A percentile compares a stretch with the other conserved stretches of the same genome.
These are phyloP conservation scores for Trichopoda pennipes DNA, from an alignment of 2,888 invertebrate genomes.

Conservation along the genomic window DNA sequence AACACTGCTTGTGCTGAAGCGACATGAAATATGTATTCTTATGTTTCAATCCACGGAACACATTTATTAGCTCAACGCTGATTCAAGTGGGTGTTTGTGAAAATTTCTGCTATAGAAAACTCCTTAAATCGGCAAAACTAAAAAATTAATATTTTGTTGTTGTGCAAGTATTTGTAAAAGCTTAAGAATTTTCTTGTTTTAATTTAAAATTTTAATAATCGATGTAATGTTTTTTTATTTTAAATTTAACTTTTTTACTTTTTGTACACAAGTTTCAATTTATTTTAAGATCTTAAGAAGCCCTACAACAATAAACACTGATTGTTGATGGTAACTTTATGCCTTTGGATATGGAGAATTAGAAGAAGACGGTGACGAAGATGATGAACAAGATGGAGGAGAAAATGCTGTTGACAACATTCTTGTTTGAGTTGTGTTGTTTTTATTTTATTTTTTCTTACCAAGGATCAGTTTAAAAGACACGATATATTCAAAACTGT, in stretches of 20 bases:
- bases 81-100: slow-evolving; percentile 11
- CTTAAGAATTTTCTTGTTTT: background rate
- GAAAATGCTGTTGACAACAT: slow-evolving; percentile 30
- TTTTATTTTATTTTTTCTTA: background rate
- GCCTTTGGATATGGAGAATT: slow-evolving; percentile 37
- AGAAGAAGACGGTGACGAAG: slow-evolving; percentile 10
- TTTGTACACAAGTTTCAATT: slow-evolving; percentile 18
- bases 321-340: slow-evolving; percentile 56
- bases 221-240: background rate
- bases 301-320: slow-evolving; percentile 53
- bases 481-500: background rate
- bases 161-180: background rate
- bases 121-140: background rate
- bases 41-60: slow-evolving; percentile 48
- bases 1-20: background rate
- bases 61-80: background rate
- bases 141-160: slow-evolving; percentile 3
- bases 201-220: slow-evolving; percentile 22
- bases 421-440: background rate
- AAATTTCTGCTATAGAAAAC: slow-evolving; percentile 15
- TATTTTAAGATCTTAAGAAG: slow-evolving; percentile 60
- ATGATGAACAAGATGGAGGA: slow-evolving; percentile 1
- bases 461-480: background rate
- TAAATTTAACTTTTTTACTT: background rate
- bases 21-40: slow-evolving; percentile 27